Percentiles rank a stretch among this genome's conserved stretches.
Evolutionary conservation across 2,113 vertebrate genomes (phyloP).

Genomic region (Pheucticus melanocephalus): DNA sequence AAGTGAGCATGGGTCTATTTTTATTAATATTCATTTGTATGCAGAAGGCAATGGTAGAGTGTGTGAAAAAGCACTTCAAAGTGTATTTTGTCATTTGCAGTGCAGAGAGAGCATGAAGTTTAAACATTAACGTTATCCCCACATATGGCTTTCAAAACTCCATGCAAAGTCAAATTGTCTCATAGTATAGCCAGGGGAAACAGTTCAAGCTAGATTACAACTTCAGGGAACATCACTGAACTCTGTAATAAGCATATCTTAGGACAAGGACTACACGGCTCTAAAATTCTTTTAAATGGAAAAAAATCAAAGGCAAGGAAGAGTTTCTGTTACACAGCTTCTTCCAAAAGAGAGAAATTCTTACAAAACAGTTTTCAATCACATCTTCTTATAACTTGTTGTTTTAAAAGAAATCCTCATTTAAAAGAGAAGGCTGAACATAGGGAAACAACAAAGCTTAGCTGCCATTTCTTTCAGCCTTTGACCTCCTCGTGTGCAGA

Average conservation of each 20-base stretch:
- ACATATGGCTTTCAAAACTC: not conserved
- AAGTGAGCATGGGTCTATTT: not conserved
- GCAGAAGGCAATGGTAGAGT: not conserved
- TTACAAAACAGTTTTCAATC: not conserved
- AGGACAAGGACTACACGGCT: slow-evolving; percentile 53
- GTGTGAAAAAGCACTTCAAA: slow-evolving; percentile 47
- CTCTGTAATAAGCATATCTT: slow-evolving; percentile 46
- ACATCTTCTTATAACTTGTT: not conserved
- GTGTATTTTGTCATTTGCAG: slow-evolving; percentile 15
- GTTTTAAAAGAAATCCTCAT: not conserved
- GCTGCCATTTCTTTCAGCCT: not conserved
- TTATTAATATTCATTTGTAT: slow-evolving; percentile 11
- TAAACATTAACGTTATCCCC: not conserved
- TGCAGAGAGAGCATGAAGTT: slow-evolving; percentile 23
- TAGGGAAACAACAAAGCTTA: not conserved
- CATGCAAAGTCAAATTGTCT: slow-evolving; percentile 45
- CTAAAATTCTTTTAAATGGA: slow-evolving; percentile 51
- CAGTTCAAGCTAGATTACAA: not conserved
- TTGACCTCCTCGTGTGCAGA: not conserved
- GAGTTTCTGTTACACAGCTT: not conserved
- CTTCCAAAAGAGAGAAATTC: not conserved
- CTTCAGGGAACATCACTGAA: slow-evolving; percentile 48
- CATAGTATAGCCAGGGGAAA: slow-evolving; percentile 7
- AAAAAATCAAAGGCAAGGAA: slow-evolving; percentile 52
- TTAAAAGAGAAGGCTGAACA: not conserved